These are phyloP conservation scores for Hermatobates lingyangjiaoensis DNA, from an alignment of 1,140 invertebrate species.

Conservation along the genomic window DNA sequence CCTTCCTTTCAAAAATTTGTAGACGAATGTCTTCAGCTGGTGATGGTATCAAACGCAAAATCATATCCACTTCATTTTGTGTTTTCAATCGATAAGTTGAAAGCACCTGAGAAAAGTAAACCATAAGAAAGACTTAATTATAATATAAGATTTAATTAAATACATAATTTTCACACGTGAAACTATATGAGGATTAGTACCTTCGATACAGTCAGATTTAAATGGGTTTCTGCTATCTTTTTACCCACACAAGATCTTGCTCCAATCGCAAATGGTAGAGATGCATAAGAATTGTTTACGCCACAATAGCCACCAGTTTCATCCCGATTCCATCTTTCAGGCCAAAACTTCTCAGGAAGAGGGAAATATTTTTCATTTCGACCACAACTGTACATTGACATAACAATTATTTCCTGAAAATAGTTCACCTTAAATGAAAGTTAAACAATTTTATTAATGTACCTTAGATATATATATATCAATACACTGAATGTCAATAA, in stretches of 20 bases:
- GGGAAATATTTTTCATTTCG: constrained; percentile 47
- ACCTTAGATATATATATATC: background rate
- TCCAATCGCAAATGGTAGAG: constrained; percentile 64
- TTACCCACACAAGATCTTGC: constrained; percentile 61
- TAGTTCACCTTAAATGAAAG: background rate
- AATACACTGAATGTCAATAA: background rate
- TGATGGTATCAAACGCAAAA: constrained; percentile 15
- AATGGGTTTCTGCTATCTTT: constrained; percentile 35
- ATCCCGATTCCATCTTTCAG: constrained; percentile 52
- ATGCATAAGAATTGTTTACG: constrained; percentile 40
- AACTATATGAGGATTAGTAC: constrained; percentile 38
- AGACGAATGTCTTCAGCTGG: constrained; percentile 11
- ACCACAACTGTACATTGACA: constrained; percentile 65
- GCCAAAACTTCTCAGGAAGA: constrained; percentile 44
- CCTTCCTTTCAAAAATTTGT: too few relatives aligned
- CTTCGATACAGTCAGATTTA: constrained; percentile 1
- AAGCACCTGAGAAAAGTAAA: constrained; percentile 8
- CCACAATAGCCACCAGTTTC: constrained; percentile 24
- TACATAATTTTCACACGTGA: background rate
- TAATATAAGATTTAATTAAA: background rate
- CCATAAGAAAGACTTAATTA: background rate
- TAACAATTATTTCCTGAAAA: constrained; percentile 50
- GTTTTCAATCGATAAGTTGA: constrained; percentile 7
- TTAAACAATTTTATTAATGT: background rate
- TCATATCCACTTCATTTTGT: constrained; percentile 13